These are phyloP conservation scores for Drosophila seguyi DNA, from an alignment of 1,140 invertebrate genomes.

Conservation along the genomic window DNA sequence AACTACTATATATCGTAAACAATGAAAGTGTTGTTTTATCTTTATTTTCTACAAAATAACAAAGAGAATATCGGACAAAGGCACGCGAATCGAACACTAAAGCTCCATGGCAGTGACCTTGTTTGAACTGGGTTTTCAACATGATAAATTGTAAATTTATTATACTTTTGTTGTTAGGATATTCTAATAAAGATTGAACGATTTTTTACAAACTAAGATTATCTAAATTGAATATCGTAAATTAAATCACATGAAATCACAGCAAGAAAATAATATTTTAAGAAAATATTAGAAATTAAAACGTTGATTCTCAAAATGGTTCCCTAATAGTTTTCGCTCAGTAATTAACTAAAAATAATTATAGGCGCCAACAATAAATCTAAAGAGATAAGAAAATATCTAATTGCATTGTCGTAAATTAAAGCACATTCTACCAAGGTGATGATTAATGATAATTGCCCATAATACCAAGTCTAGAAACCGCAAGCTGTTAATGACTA, in stretches of 20 bases:
- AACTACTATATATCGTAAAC: constrained; percentile 45
- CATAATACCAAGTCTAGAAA: constrained; percentile 23
- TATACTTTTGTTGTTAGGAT: background rate
- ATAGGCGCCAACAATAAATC: background rate
- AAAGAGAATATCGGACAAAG: constrained; percentile 33
- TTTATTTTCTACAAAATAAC: constrained; percentile 22
- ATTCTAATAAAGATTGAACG: background rate
- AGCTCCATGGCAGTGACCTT: constrained; percentile 23
- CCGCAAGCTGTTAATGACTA: constrained; percentile 21
- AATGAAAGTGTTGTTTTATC: constrained; percentile 17
- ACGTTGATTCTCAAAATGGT: background rate
- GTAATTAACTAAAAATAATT: background rate
- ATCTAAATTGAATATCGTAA: constrained; percentile 2
- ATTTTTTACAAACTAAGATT: rapidly evolving
- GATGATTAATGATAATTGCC: constrained; percentile 31
- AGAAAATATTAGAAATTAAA: no score
- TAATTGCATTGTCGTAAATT: constrained; percentile 4
- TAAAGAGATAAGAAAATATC: background rate
- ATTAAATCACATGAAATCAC: background rate
- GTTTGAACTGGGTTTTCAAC: background rate
- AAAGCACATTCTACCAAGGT: background rate
- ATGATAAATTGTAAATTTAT: background rate
- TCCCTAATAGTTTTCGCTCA: background rate
- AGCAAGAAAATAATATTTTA: background rate
- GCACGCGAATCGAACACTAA: constrained; percentile 28